Percentiles rank a stretch among this genome's conserved stretches.
phyloP scores from a whole-genome alignment of 2,888 invertebrate species.

The Leucozona laternaria region DNA sequence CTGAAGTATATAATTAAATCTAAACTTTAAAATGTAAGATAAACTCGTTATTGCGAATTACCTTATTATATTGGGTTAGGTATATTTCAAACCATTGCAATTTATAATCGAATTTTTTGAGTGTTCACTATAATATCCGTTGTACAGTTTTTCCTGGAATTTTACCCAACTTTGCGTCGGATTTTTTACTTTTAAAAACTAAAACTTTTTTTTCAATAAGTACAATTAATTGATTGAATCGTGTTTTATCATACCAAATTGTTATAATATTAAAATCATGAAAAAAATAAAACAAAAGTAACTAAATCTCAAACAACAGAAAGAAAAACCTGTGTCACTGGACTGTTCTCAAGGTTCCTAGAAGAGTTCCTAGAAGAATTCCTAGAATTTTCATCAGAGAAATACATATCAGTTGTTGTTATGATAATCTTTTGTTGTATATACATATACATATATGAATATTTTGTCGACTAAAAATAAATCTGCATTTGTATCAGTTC shows the following conservation, averaged over 20 bases:
- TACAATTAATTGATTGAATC: not conserved
- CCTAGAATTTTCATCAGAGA: slow-evolving; percentile 27
- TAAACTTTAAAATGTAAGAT: too few relatives aligned
- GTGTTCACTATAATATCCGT: not conserved
- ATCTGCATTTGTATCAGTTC: not conserved
- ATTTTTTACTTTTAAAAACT: not conserved
- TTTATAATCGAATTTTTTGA: too few relatives aligned
- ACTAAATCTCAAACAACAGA: not conserved
- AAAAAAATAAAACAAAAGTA: not conserved
- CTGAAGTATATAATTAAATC: too few relatives aligned
- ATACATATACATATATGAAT: too few relatives aligned
- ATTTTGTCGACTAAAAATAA: not conserved
- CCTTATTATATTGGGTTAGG: too few relatives aligned
- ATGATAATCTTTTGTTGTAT: not conserved
- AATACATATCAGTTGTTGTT: not conserved
- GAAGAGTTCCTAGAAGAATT: slow-evolving; percentile 51
- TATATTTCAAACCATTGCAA: too few relatives aligned
- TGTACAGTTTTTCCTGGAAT: not conserved
- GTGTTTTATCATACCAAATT: not conserved
- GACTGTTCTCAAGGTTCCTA: slow-evolving; percentile 8
- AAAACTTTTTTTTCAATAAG: not conserved
- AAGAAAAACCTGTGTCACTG: not conserved
- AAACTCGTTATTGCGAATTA: too few relatives aligned
- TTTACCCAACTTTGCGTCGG: not conserved
- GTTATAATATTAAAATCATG: not conserved